Evolutionary conservation across 92 coral and sea anemone genomes (phyloP).

Genomic region (Zoanthus sansibaricus): DNA sequence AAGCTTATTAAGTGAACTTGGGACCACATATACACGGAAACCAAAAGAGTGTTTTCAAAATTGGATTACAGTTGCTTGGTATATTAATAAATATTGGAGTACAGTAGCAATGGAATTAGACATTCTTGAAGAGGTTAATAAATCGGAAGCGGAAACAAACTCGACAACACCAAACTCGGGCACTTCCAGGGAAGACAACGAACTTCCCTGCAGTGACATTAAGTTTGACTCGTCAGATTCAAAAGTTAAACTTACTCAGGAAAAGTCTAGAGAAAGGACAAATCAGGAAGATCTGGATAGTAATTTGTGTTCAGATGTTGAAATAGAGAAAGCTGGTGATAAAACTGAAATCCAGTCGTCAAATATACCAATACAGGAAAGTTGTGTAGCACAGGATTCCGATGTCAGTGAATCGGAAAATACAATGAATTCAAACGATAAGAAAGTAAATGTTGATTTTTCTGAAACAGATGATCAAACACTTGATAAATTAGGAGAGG

Average conservation of each 20-base stretch:
- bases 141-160: neutral
- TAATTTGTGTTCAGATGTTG: neutral
- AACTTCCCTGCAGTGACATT: neutral
- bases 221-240: neutral
- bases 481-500: constrained; percentile 30
- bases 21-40: neutral
- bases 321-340: neutral
- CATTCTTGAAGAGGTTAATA: neutral
- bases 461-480: constrained; percentile 6
- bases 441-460: constrained; percentile 3
- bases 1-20: neutral
- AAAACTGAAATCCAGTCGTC: constrained; percentile 8
- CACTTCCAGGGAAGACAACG: neutral
- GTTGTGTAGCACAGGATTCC: neutral
- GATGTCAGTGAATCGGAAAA: neutral
- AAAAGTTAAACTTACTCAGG: neutral
- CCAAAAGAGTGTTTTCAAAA: neutral
- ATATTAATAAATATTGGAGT: neutral
- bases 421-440: neutral
- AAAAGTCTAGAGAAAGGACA: neutral
- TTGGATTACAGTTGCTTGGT: neutral
- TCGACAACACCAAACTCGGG: neutral
- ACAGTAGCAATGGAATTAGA: constrained; percentile 10
- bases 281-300: neutral
- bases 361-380: neutral